Evolutionary conservation across 1,140 invertebrate genomes (phyloP).

Genomic region (Drosophila equinoxialis): DNA sequence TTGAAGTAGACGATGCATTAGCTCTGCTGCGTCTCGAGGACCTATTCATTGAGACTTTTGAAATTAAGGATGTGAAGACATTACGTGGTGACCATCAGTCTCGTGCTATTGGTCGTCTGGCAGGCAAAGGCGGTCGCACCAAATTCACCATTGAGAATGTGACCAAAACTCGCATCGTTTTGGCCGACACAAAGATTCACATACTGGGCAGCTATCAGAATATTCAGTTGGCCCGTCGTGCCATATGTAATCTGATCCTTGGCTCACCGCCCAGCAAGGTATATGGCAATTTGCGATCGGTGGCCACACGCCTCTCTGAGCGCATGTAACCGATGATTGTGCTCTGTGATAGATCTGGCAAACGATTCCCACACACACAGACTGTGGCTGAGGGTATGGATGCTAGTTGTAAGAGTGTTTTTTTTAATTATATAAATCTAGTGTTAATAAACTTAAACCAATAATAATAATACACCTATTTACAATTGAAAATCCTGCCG

Average conservation of each 20-base stretch:
- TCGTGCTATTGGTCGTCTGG: constrained; percentile 97
- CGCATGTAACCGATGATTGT: constrained; percentile 86
- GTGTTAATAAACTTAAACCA: constrained; percentile 30
- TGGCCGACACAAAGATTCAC: constrained; percentile 98
- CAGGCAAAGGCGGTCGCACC: constrained; percentile 98
- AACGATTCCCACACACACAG: neutral
- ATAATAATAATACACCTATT: constrained; percentile 6
- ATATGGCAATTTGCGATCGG: constrained; percentile 94
- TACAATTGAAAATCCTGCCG: neutral
- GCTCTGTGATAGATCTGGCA: constrained; percentile 42
- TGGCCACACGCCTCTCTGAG: constrained; percentile 91
- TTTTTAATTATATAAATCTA: constrained; percentile 19
- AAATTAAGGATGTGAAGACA: constrained; percentile 98
- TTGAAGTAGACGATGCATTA: constrained; percentile 98
- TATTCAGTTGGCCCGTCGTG: constrained; percentile 96
- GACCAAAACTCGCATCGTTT: constrained; percentile 98
- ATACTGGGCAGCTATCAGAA: constrained; percentile 99
- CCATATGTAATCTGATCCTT: constrained; percentile 98
- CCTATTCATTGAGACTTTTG: constrained; percentile 98
- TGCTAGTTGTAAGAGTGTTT: constrained; percentile 26
- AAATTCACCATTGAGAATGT: constrained; percentile 99
- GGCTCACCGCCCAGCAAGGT: constrained; percentile 98
- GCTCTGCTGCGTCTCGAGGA: constrained; percentile 98
- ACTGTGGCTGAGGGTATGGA: neutral
- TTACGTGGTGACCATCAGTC: constrained; percentile 98